Evolutionary conservation across 2,888 invertebrate genomes (phyloP), one percentile per base, ranked within the genome.

Genomic region (Acronicta psi): DNA sequence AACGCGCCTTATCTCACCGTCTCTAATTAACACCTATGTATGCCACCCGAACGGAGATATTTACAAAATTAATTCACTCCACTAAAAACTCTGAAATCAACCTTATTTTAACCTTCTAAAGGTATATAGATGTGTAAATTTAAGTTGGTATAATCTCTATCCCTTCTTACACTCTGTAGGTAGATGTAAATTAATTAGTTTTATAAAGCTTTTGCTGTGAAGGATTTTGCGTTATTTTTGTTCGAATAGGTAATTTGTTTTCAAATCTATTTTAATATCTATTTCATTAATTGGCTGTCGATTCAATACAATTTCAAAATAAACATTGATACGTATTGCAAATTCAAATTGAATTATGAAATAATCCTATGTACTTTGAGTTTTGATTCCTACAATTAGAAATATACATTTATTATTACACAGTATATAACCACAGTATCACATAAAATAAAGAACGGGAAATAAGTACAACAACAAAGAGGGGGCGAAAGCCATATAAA

Each of bases 11-110:
- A 83, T 77, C 79, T 77, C 67, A 38, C 46, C 51, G 49, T 44
- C 52, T 71, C 75, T 80, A 82, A 82, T 82, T 79, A 82, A 83
- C 83, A 82, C 82, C 81, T 78, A 78, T 73, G 70, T 71, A 72
- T 77, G 62, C 61, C 62, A 63, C 57, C 59, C 67, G 59, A 74
- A 67, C 50, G 68, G 34, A 65, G 40, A 59, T 59, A 59, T 60
- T 55, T 11, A 54, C 77, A 70, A 67, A 54, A 14, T 60, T 52
- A 67, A 14, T 3, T 8, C 7, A 38, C 20, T 3, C 0, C 8
- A 36, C 7, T 7, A n/a, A 29, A 56, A 47, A 36, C 37, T 10
- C 1, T 0, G 69, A 55, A 68, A 44, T 25, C 20, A 46, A 56
- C 65, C 40, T 36, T 78, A 66, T 41, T 0, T 8, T 16, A 16